Percentiles rank a stretch among this genome's conserved stretches.
phyloP scores from a whole-genome alignment of 2,888 invertebrate genomes.

The Polyommatus iphigenia region DNA sequence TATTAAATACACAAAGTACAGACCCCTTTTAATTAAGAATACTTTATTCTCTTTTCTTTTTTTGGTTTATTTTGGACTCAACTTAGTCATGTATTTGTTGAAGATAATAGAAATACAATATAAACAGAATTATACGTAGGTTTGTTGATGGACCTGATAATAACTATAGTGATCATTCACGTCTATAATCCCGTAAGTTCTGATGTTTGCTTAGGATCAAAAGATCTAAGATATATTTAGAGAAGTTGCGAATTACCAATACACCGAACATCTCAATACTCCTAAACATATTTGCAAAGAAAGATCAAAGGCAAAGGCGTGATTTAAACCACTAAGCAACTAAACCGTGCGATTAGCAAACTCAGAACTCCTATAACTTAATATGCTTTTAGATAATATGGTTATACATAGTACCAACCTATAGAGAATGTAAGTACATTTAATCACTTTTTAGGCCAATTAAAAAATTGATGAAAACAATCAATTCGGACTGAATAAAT shows the following conservation, averaged over 20 bases:
- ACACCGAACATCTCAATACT: not conserved
- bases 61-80: not conserved
- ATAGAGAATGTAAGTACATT: not conserved
- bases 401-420: not conserved
- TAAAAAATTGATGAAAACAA: not conserved
- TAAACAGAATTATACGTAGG: no score
- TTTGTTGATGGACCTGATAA: no score
- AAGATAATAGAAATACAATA: not conserved
- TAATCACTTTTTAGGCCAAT: not conserved
- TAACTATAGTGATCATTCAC: not conserved
- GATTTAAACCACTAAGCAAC: not conserved
- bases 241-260: not conserved
- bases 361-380: not conserved
- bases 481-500: not conserved
- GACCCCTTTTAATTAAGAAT: not conserved
- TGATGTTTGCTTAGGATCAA: not conserved
- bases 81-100: not conserved
- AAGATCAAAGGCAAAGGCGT: not conserved
- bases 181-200: not conserved
- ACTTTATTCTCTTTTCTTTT: not conserved
- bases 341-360: not conserved
- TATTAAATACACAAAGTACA: not conserved
- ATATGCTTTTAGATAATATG: no score
- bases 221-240: not conserved
- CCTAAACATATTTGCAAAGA: not conserved